Evolutionary conservation across 2,113 vertebrate genomes (phyloP).

Genomic region (Pachyramphus minor): DNA sequence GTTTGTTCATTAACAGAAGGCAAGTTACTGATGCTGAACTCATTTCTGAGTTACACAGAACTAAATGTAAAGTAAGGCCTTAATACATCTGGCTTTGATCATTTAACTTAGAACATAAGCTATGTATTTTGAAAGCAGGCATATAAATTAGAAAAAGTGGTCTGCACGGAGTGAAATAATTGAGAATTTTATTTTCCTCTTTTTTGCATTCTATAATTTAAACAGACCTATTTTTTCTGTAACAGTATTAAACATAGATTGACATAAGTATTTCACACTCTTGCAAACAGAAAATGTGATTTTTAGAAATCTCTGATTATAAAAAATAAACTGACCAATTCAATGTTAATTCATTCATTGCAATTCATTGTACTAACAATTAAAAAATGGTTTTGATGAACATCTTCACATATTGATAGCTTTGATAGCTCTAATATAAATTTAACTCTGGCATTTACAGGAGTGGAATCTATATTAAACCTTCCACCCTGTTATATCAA

Average conservation of each 20-base stretch:
- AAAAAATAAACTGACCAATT: neutral
- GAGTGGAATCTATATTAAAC: neutral
- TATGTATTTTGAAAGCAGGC: neutral
- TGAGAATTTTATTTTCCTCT: neutral
- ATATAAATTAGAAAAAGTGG: neutral
- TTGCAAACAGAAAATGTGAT: neutral
- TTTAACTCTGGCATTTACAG: neutral
- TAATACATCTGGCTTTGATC: neutral
- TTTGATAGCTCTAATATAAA: neutral
- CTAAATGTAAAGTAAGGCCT: neutral
- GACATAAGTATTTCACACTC: neutral
- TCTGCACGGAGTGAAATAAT: neutral
- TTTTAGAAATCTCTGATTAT: neutral
- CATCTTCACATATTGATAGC: neutral
- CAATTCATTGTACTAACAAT: neutral
- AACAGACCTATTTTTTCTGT: neutral
- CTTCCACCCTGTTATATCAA: neutral
- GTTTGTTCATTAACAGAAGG: neutral
- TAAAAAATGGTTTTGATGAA: neutral
- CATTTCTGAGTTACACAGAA: neutral
- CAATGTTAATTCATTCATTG: neutral
- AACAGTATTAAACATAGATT: neutral
- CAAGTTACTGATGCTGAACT: neutral
- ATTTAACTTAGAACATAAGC: slow-evolving; percentile 9
- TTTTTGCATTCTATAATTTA: neutral